Conservation (phyloP, 2,113 vertebrate genomes). For the Aphyosemion australe region DNA sequence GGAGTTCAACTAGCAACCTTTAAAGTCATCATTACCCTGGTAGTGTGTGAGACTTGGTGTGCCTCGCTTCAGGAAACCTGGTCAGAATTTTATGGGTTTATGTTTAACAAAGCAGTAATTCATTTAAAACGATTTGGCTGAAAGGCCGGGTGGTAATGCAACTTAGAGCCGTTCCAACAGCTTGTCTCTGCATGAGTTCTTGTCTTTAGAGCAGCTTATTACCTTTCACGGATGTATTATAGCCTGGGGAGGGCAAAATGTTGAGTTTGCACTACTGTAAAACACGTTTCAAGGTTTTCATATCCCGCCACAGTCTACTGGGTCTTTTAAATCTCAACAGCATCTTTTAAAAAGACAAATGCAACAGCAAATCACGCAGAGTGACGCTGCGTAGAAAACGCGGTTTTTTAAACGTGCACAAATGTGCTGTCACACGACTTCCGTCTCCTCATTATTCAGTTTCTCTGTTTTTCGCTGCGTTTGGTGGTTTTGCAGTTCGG, state of each 20-base stretch:
- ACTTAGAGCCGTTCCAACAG: slow-evolving; percentile 59
- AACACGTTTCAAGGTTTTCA: slow-evolving; percentile 40
- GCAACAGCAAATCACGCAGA: slow-evolving; percentile 29
- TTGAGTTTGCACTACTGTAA: slow-evolving; percentile 57
- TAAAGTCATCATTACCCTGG: slow-evolving; percentile 28
- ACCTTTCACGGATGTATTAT: slow-evolving; percentile 53
- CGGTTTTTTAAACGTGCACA: slow-evolving; percentile 24
- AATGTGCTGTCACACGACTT: slow-evolving; percentile 9
- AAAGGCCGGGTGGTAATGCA: slow-evolving; percentile 50
- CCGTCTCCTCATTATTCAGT: neutral
- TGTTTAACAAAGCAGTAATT: slow-evolving; percentile 60
- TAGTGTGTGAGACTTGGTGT: slow-evolving; percentile 27
- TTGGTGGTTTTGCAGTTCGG: slow-evolving; percentile 12
- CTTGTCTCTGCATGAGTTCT: slow-evolving; percentile 62
- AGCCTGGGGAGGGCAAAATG: slow-evolving; percentile 51
- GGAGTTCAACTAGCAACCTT: slow-evolving; percentile 42
- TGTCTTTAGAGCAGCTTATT: slow-evolving; percentile 68
- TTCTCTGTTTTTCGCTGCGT: neutral
- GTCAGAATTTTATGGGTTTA: slow-evolving; percentile 49
- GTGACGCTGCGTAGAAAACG: slow-evolving; percentile 17
- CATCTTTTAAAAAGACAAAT: slow-evolving; percentile 34
- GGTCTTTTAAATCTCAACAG: slow-evolving; percentile 46
- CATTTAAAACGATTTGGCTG: slow-evolving; percentile 58
- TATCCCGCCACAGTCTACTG: slow-evolving; percentile 36
- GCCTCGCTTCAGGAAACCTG: slow-evolving; percentile 32